A percentile compares a stretch with the other conserved stretches of the same genome.
Evolutionary conservation across 35 echinoderm and acorn worm genomes (phyloP).

Genomic region (Heliocidaris tuberculata): DNA sequence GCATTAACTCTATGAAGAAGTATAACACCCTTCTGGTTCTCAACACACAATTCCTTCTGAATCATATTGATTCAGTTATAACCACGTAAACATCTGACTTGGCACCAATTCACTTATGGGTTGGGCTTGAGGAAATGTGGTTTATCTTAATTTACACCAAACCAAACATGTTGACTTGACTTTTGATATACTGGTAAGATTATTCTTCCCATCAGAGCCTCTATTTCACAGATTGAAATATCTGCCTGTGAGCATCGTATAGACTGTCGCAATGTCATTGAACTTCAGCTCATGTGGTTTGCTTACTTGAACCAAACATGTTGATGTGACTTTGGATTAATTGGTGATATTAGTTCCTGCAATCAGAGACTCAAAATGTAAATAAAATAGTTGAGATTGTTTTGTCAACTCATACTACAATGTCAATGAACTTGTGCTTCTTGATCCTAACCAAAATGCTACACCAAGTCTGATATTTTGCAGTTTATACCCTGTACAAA

Average conservation of each 20-base stretch:
- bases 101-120: not conserved
- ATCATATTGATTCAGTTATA: constrained; percentile 2
- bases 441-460: no score
- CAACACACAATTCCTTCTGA: not conserved
- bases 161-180: not conserved
- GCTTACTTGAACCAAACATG: not conserved
- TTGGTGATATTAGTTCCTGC: no score
- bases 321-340: no score
- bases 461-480: no score
- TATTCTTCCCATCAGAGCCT: not conserved
- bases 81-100: not conserved
- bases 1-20: no score
- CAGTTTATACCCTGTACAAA: no score
- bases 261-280: not conserved
- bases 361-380: no score
- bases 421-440: no score
- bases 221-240: not conserved
- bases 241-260: not conserved
- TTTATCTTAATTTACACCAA: not conserved
- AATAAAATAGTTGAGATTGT: no score
- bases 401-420: no score
- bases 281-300: not conserved
- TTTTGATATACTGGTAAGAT: not conserved
- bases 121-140: not conserved
- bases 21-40: no score